These are phyloP conservation scores for Atractosteus spatula DNA, from an alignment of 2,113 vertebrate genomes.

Conservation along the genomic window DNA sequence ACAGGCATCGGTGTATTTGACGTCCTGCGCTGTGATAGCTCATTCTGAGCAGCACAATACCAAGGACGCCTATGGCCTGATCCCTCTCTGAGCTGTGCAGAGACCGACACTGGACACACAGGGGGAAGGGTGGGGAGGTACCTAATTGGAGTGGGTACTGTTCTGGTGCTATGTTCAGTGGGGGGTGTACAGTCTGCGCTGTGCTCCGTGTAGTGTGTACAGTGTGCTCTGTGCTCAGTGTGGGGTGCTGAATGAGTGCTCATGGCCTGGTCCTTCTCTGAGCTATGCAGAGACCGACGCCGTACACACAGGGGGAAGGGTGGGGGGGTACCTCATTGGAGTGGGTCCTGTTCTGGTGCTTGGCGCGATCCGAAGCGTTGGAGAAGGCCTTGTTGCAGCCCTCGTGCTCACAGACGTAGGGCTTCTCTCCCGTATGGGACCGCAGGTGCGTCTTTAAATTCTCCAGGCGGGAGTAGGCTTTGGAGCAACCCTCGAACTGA, in stretches of 20 bases:
- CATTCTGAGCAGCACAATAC: too few relatives aligned
- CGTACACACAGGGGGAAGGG: background rate
- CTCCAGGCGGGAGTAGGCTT: constrained; percentile 96
- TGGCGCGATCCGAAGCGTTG: constrained; percentile 94
- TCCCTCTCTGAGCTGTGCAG: too few relatives aligned
- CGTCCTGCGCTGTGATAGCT: too few relatives aligned
- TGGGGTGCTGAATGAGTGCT: too few relatives aligned
- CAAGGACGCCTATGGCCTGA: background rate
- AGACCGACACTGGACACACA: too few relatives aligned
- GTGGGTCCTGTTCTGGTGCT: constrained; percentile 98
- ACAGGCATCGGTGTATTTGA: too few relatives aligned
- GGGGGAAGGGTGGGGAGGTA: constrained; percentile 38
- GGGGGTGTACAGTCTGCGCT: too few relatives aligned
- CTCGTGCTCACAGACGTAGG: constrained; percentile 94
- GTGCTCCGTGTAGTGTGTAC: too few relatives aligned
- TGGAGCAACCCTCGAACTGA: constrained; percentile 94
- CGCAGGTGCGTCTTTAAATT: constrained; percentile 98
- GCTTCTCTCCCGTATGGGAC: constrained; percentile 97
- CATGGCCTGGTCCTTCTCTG: too few relatives aligned
- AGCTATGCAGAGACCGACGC: too few relatives aligned
- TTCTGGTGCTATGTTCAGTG: constrained; percentile 81
- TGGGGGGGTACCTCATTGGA: constrained; percentile 84
- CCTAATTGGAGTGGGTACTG: constrained; percentile 97
- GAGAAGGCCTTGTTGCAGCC: constrained; percentile 99
- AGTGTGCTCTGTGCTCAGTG: too few relatives aligned